phyloP scores from a whole-genome alignment of 2,888 invertebrate genomes.

The Pantelozetes paolii region DNA sequence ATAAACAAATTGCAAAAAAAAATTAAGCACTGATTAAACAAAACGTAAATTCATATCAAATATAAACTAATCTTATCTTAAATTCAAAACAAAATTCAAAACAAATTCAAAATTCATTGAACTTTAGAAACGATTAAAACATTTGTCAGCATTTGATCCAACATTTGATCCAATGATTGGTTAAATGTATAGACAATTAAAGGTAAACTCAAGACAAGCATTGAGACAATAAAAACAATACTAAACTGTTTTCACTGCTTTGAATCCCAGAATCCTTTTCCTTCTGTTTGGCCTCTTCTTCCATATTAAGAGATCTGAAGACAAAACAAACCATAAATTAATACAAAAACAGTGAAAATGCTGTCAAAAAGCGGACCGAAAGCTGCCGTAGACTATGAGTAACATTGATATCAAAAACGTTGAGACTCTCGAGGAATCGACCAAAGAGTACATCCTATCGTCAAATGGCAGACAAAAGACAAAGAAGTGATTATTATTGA shows the following conservation, averaged over 20 bases:
- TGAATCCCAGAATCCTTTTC: slow-evolving; percentile 62
- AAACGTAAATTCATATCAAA: too few species aligned
- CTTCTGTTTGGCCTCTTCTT: slow-evolving; percentile 82
- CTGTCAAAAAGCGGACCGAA: slow-evolving; percentile 57
- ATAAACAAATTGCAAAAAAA: slow-evolving; percentile 35
- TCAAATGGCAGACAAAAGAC: background rate
- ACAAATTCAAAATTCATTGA: too few species aligned
- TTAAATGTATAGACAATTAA: too few species aligned
- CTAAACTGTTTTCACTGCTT: slow-evolving; percentile 60
- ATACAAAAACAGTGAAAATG: slow-evolving; percentile 13
- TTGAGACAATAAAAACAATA: slow-evolving; percentile 40
- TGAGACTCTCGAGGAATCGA: slow-evolving; percentile 94
- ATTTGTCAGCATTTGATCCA: background rate
- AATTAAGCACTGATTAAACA: too few species aligned
- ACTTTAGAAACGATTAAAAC: too few species aligned
- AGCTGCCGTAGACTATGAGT: slow-evolving; percentile 94
- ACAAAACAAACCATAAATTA: slow-evolving; percentile 29
- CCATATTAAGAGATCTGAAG: slow-evolving; percentile 83
- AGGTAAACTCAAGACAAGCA: background rate
- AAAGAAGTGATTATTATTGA: too few species aligned
- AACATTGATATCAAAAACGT: slow-evolving; percentile 96
- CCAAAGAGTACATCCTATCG: slow-evolving; percentile 82
- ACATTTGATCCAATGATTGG: background rate
- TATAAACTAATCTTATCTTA: too few species aligned
- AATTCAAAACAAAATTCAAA: too few species aligned